phyloP scores from a whole-genome alignment of 2,797 vertebrate species.

The Xenops minutus region DNA sequence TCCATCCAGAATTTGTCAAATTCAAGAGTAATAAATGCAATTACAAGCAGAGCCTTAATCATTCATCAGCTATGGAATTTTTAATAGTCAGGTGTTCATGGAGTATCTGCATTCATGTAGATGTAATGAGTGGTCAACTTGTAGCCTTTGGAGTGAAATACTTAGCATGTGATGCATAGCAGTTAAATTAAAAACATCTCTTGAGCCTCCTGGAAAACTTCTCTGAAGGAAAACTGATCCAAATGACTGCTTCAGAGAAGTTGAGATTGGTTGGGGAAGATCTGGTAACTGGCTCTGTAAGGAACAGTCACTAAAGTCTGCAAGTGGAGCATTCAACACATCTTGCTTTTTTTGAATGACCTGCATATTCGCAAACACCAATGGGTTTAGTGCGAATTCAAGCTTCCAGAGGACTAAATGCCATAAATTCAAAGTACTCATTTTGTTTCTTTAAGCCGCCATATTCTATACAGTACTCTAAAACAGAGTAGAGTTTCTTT shows the following conservation, averaged over 20 bases:
- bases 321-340: neutral
- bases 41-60: neutral
- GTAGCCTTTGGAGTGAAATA: neutral
- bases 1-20: neutral
- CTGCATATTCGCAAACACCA: accelerated
- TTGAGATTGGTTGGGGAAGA: neutral
- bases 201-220: neutral
- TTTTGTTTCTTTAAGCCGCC: accelerated
- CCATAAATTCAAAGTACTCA: neutral
- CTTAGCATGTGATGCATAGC: neutral
- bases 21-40: neutral
- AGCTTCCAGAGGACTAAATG: neutral
- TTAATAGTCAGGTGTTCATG: neutral
- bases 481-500: neutral
- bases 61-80: neutral
- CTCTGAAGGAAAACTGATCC: neutral
- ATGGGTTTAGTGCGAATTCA: neutral
- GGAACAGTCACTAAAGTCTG: neutral
- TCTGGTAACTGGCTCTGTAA: accelerated
- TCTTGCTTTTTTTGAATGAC: neutral
- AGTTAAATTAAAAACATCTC: neutral
- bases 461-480: neutral
- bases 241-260: neutral
- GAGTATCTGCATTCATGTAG: accelerated
- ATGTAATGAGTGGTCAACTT: neutral